Evolutionary conservation across 2,113 vertebrate species (phyloP).

Genomic region (Syngnathoides biaculeatus): DNA sequence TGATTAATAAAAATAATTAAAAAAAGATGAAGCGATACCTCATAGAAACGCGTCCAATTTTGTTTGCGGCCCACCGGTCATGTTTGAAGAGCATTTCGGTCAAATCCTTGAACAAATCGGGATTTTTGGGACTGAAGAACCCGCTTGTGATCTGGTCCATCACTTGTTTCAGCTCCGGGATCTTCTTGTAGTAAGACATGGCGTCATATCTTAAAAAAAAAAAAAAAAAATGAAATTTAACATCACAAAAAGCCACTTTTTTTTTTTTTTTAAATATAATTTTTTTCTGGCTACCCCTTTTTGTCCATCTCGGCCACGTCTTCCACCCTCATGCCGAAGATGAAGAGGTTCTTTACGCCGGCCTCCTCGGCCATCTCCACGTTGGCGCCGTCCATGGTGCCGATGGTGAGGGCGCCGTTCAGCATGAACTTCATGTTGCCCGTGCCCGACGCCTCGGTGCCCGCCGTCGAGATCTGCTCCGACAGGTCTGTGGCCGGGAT

Average conservation of each 20-base stretch:
- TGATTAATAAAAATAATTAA: too few relatives aligned
- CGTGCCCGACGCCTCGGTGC: constrained; percentile 92
- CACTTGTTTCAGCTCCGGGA: constrained; percentile 85
- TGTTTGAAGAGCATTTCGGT: constrained; percentile 90
- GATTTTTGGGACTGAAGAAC: constrained; percentile 85
- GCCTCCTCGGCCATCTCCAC: constrained; percentile 98
- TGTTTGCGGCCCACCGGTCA: constrained; percentile 78
- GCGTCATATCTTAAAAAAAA: constrained; percentile 79
- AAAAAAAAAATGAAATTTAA: not conserved
- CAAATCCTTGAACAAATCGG: constrained; percentile 85
- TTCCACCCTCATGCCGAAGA: constrained; percentile 92
- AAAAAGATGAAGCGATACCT: not conserved
- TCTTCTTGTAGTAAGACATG: constrained; percentile 79
- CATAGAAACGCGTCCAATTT: not conserved
- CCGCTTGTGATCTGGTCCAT: constrained; percentile 88
- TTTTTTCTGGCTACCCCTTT: constrained; percentile 77
- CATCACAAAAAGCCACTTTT: too few relatives aligned
- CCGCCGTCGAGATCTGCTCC: constrained; percentile 95
- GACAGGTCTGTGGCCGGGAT: constrained; percentile 95
- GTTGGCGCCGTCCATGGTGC: constrained; percentile 97
- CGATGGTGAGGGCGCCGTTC: constrained; percentile 94
- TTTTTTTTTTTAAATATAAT: too few relatives aligned
- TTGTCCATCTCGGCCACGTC: constrained; percentile 84
- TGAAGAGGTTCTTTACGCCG: constrained; percentile 92
- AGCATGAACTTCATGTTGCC: constrained; percentile 99